Conservation (phyloP, 2,797 vertebrate genomes). For the Squalus acanthias region DNA sequence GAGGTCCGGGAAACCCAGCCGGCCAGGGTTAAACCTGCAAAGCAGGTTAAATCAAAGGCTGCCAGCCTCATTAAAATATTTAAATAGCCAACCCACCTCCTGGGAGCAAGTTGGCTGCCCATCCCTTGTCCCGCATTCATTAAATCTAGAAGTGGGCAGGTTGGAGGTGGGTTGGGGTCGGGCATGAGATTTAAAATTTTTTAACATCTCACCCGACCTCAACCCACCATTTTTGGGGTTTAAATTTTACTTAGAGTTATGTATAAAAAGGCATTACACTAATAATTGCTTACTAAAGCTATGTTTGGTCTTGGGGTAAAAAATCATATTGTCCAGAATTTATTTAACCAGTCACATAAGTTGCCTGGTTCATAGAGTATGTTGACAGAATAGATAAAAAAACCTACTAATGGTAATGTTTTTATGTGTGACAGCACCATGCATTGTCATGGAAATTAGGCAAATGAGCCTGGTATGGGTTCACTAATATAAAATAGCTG, state of each 20-base stretch:
- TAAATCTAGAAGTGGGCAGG: no score
- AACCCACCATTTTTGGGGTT: no score
- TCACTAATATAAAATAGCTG: not conserved
- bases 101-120: no score
- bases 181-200: no score
- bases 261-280: not conserved
- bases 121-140: no score
- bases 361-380: not conserved
- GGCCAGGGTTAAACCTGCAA: no score
- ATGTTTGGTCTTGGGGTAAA: not conserved
- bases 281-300: not conserved
- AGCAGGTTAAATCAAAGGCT: no score
- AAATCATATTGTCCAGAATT: not conserved
- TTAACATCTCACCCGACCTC: no score
- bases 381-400: not conserved
- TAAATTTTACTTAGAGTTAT: not conserved
- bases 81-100: no score
- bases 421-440: not conserved
- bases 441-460: not conserved
- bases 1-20: no score
- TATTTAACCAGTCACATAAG: not conserved
- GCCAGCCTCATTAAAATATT: no score
- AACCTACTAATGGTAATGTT: not conserved
- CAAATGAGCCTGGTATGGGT: not conserved
- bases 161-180: no score